Evolutionary conservation across 2,888 invertebrate genomes (phyloP), one percentile per base, ranked within the genome.

Genomic region (Drosophila rubida): DNA sequence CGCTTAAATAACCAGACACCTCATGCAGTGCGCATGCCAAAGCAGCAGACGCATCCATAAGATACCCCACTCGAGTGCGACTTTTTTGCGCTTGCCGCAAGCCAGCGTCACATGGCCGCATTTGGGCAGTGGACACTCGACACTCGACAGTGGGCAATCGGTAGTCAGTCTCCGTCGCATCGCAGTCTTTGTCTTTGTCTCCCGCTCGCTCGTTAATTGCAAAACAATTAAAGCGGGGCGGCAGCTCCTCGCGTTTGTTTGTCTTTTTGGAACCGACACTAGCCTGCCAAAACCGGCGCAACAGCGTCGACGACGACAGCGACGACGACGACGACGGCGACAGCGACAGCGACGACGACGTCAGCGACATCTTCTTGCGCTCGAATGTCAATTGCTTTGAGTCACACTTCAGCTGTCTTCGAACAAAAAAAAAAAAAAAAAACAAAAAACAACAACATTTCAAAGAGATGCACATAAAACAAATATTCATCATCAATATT

Each of bases 21-120:
- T 45, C 79, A 75, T 73, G 82, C 82, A 71, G 57, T 55, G 70
- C 82, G 82, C 82, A 82, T 82, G 82, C 82, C 75, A 85, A 71
- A 59, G 49, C 63, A 44, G 32, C 60, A 49, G 32, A 68, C 46
- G 49, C 70, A 70, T 75, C 75, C 57, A 75, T 59, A 61, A 71
- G 75, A 68, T 75, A 75, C 46, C 25, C 16, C 44, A 51, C 25
- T 25, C 6, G 23, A 23, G 23, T 5, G 5, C 23, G 23, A 23
- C 6, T 25, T 25, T 25, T 25, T 25, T 25, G 25, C 7, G 25
- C 23, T 23, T 23, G 23, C 1, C 44, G 49, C n/a, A n/a, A n/a
- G n/a, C n/a, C n/a, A 54, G 49, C 70, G 79, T 80, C 79, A 80
- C 64, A 66, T 69, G 76, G 57, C 76, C 79, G 37, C 50, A 51